Evolutionary conservation across 2,797 vertebrate species (phyloP), one percentile per base, ranked within the genome.

Genomic region (Peromyscus melanophrys): DNA sequence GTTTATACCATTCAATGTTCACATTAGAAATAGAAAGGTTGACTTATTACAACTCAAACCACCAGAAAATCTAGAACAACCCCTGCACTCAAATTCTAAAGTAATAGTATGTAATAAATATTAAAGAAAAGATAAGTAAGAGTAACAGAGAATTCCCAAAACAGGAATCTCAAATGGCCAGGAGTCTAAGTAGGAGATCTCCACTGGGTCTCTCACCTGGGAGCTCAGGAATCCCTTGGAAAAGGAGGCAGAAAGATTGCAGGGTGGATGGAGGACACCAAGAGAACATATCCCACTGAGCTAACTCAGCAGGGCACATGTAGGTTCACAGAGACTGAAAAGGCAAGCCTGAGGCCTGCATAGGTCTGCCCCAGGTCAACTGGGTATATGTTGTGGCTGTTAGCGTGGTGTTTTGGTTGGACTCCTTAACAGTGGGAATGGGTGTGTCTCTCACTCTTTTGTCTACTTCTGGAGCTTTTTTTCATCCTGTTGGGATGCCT

Each of bases 1-100:
- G 43, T 34, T 49, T n/a, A 25, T 1, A 67, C 2, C 29, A 0
- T 3, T n/a, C 43, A 52, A n/a, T 12, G 12, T 49, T 1, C 21
- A n/a, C 1, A 27, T 52, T 2, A 52, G 34, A 86, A 52, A 27
- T 52, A n/a, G 21, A 52, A 37, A 52, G 8, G 43, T 16, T 16
- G 46, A 52, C 34, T 21, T n/a, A 69, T 16, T 52, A 49, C 23
- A 52, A 86, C 19, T 49, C 34, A 21, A 43, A 25, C 19, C 46
- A 25, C 6, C 11, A 69, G 6, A n/a, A 85, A 85, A 49, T 69
- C 63, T 9, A 65, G 16, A 43, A 34, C 1, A 69, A 85, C 19
- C 14, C 19, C 19, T 25, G 5, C 5, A 12, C 0, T 25, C 3
- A 49, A 4, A 2, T n/a, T 52, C 40, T 65, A 84, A 69, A 31